Evolutionary conservation across 1,140 invertebrate species (phyloP), one percentile per base, ranked within the genome.

Genomic region (Pseudomyrmex cubaensis): DNA sequence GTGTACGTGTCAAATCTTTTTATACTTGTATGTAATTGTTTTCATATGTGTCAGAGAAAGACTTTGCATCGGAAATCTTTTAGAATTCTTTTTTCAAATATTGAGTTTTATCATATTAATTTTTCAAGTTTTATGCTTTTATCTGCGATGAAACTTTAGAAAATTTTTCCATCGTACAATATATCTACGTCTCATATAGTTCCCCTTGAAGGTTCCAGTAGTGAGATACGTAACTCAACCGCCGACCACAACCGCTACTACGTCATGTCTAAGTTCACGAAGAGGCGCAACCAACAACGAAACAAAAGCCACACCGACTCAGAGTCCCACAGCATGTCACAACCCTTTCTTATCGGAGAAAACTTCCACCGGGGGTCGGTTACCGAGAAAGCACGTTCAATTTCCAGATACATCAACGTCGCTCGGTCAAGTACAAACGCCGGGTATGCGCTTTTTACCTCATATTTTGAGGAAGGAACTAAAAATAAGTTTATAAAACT

Each of bases 361-460:
- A 76, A 93, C 87, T 89, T 87, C 90, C 1, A 82, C 73, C 1
- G 84, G 69, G 0, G 69, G 56, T n/a, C 87, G 89, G 56, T 52
- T 84, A 22, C 61, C 87, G 0, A 90, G 91, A 50, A 94, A 94
- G 63, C 93, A 94, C 75, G 94, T 94, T 1, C 92, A 94, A 46
- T 94, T 94, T 83, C 93, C 93, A 7, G 93, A 94, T 69, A 89
- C 84, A 13, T 61, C 83, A 4, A 15, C 50, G 13, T 62, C 74
- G 2, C 54, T 66, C 2, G 62, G 9, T 9, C 82, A 74, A 15
- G 76, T 44, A 52, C 69, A 84, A 12, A 91, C 85, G 48, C 57
- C 77, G 52, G 89, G 91, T 91, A 61, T 73, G 1, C 2, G 12
- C 4, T n/a, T 59, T 46, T 22, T 20, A 22, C 22, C 8, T 13